Evolutionary conservation across 2,797 vertebrate genomes (phyloP).

Genomic region (Malurus leucopterus): DNA sequence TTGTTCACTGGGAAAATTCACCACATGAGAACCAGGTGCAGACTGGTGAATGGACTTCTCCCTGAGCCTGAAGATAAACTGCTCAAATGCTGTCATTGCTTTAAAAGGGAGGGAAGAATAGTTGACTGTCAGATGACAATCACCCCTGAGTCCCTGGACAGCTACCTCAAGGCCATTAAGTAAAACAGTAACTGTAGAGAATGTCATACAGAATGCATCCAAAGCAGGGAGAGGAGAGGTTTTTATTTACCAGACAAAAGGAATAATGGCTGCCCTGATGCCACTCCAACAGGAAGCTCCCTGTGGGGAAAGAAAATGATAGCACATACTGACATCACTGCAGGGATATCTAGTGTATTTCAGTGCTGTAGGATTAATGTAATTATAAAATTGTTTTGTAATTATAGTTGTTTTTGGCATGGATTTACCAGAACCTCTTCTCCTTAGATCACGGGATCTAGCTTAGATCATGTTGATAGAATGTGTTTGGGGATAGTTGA

Average conservation of each 20-base stretch:
- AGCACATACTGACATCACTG: neutral
- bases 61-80: neutral
- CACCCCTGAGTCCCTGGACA: neutral
- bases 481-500: neutral
- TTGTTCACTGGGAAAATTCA: neutral
- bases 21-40: neutral
- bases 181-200: neutral
- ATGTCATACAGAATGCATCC: fast-evolving
- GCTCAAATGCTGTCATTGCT: neutral
- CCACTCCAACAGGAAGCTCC: neutral
- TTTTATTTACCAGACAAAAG: neutral
- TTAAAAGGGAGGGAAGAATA: neutral
- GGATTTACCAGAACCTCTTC: neutral
- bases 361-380: neutral
- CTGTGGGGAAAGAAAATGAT: neutral
- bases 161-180: neutral
- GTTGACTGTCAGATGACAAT: neutral
- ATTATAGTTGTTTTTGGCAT: neutral
- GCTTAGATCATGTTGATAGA: neutral
- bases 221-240: neutral
- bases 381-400: neutral
- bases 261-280: neutral
- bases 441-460: neutral
- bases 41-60: neutral
- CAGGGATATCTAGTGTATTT: neutral